Evolutionary conservation across 2,797 vertebrate species (phyloP).

Genomic region (Cottoperca gobio): DNA sequence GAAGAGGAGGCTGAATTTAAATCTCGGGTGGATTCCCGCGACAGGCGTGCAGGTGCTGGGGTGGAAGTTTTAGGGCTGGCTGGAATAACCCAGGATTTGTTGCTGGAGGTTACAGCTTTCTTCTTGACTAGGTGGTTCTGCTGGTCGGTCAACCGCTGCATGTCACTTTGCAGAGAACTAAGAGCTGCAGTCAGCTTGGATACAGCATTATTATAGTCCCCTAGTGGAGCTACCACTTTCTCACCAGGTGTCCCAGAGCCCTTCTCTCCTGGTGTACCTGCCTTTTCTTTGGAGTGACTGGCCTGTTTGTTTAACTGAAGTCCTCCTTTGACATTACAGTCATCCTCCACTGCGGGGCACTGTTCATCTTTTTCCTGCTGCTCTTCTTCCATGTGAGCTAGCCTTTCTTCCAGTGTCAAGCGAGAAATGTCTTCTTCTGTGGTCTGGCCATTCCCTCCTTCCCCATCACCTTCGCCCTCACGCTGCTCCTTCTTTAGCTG

Average conservation of each 20-base stretch:
- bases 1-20: slow-evolving; percentile 81
- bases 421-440: slow-evolving; percentile 77
- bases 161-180: slow-evolving; percentile 90
- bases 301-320: slow-evolving; percentile 71
- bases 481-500: slow-evolving; percentile 90
- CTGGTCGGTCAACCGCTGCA: slow-evolving; percentile 92
- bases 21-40: slow-evolving; percentile 81
- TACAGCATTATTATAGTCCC: slow-evolving; percentile 93
- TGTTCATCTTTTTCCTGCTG: slow-evolving; percentile 63
- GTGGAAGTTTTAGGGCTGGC: slow-evolving; percentile 78
- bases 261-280: slow-evolving; percentile 57
- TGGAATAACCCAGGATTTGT: slow-evolving; percentile 90
- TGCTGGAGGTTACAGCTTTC: slow-evolving; percentile 67
- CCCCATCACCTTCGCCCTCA: slow-evolving; percentile 63
- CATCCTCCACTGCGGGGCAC: slow-evolving; percentile 51
- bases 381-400: slow-evolving; percentile 81
- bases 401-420: slow-evolving; percentile 82
- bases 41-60: slow-evolving; percentile 67
- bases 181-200: slow-evolving; percentile 91
- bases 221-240: slow-evolving; percentile 84
- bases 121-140: slow-evolving; percentile 89
- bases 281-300: slow-evolving; percentile 79
- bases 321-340: slow-evolving; percentile 58
- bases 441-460: slow-evolving; percentile 51
- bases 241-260: slow-evolving; percentile 76